A percentile compares a stretch with the other conserved stretches of the same genome.
Conservation (phyloP, 1,140 invertebrate genomes). For the Heliconius eleuchia region DNA sequence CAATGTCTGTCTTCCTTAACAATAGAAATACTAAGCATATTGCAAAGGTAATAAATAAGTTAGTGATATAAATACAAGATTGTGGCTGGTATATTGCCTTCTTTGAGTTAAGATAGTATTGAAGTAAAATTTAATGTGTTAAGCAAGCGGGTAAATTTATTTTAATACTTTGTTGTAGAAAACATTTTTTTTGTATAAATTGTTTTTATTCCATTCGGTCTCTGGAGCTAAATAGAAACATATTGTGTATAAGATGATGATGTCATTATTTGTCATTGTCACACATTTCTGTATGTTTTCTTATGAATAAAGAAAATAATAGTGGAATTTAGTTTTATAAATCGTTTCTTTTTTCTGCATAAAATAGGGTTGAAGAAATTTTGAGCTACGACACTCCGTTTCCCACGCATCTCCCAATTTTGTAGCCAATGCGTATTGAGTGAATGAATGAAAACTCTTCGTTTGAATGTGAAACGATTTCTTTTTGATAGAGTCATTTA, state of each 20-base stretch:
- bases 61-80: not conserved
- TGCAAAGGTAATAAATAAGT: conserved; percentile 14
- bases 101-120: not conserved
- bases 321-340: too few species aligned
- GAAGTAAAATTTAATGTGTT: not conserved
- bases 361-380: too few species aligned
- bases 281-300: not conserved
- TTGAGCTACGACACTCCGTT: too few species aligned
- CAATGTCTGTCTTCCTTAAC: conserved; percentile 19
- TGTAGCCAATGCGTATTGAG: too few species aligned
- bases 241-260: too few species aligned
- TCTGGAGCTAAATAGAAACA: too few species aligned
- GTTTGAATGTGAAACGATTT: not conserved
- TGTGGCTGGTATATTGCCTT: not conserved
- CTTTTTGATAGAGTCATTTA: not conserved
- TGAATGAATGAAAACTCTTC: not conserved
- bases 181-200: too few species aligned
- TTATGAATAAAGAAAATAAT: too few species aligned
- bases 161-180: not conserved
- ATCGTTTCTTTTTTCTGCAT: too few species aligned
- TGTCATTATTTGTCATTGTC: not conserved
- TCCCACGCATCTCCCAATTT: not conserved
- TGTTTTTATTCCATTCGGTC: too few species aligned
- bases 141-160: not conserved
- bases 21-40: conserved; percentile 1